phyloP scores from a whole-genome alignment of 2,113 vertebrate genomes.

The Pterocles orientalis region DNA sequence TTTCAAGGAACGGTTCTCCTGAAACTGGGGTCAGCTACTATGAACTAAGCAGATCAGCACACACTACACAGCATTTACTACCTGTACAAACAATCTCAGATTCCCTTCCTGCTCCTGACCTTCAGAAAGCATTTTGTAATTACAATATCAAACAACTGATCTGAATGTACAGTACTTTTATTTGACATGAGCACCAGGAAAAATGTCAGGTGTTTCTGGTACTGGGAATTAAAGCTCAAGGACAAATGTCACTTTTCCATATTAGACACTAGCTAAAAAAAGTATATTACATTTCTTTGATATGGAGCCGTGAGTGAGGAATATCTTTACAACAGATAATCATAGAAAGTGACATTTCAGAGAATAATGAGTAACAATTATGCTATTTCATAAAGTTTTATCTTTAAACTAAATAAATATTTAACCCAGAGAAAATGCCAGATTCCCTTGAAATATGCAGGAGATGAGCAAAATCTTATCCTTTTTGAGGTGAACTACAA shows the following conservation, averaged over 20 bases:
- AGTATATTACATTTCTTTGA: neutral
- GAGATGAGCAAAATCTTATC: neutral
- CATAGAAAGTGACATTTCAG: neutral
- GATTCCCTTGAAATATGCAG: neutral
- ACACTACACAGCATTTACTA: neutral
- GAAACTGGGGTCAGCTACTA: neutral
- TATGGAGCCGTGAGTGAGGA: neutral
- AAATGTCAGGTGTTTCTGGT: neutral
- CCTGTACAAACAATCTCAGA: neutral
- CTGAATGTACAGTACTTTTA: neutral
- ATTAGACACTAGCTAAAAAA: neutral
- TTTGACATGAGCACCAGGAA: neutral
- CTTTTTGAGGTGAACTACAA: neutral
- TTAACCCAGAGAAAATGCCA: neutral
- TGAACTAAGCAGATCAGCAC: neutral
- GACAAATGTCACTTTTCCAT: conserved; percentile 2
- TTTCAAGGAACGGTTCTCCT: neutral
- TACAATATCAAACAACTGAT: neutral
- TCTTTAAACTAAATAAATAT: neutral
- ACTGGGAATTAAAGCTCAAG: conserved; percentile 5
- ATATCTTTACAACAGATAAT: neutral
- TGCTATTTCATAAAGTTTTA: neutral
- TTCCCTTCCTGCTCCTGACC: conserved; percentile 25
- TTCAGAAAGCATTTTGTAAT: conserved; percentile 26
- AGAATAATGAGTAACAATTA: neutral